A percentile compares a stretch with the other conserved stretches of the same genome.
phyloP scores from a whole-genome alignment of 1,140 invertebrate species.

The Vanessa tameamea region DNA sequence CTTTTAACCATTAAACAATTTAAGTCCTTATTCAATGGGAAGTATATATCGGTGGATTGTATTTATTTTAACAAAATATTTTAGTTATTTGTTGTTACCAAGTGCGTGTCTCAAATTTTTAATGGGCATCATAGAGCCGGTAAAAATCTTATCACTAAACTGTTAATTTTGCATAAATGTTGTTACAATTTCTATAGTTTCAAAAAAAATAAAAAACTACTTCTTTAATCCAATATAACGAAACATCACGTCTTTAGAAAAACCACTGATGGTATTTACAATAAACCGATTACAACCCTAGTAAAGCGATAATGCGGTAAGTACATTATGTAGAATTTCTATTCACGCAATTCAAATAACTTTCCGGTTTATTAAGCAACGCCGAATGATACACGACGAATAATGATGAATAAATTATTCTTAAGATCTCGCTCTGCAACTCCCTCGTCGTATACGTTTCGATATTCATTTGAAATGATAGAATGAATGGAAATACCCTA shows the following conservation, averaged over 20 bases:
- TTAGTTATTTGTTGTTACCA: conserved; percentile 15
- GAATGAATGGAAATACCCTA: conserved; percentile 51
- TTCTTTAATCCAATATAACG: conserved; percentile 40
- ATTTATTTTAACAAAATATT: neutral
- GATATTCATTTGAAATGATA: conserved; percentile 42
- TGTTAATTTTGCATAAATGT: conserved; percentile 36
- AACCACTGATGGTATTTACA: conserved; percentile 37
- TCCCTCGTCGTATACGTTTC: conserved; percentile 42
- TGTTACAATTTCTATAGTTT: conserved; percentile 26
- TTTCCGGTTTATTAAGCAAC: conserved; percentile 68
- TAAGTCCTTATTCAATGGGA: neutral
- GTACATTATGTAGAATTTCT: conserved; percentile 65
- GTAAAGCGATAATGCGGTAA: conserved; percentile 61
- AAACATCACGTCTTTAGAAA: conserved; percentile 7
- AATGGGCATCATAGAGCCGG: conserved; percentile 44
- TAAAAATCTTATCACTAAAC: conserved; percentile 40
- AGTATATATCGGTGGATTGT: conserved; percentile 17
- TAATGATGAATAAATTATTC: conserved; percentile 62
- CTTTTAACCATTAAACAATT: conserved; percentile 4
- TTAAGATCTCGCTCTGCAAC: conserved; percentile 43
- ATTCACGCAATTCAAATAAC: conserved; percentile 68
- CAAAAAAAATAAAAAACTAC: conserved; percentile 19
- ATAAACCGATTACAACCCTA: conserved; percentile 57
- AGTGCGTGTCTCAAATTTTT: conserved; percentile 47
- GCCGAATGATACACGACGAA: conserved; percentile 56